Conservation (phyloP, 2,113 vertebrate species). For the Rhipidura dahli region DNA sequence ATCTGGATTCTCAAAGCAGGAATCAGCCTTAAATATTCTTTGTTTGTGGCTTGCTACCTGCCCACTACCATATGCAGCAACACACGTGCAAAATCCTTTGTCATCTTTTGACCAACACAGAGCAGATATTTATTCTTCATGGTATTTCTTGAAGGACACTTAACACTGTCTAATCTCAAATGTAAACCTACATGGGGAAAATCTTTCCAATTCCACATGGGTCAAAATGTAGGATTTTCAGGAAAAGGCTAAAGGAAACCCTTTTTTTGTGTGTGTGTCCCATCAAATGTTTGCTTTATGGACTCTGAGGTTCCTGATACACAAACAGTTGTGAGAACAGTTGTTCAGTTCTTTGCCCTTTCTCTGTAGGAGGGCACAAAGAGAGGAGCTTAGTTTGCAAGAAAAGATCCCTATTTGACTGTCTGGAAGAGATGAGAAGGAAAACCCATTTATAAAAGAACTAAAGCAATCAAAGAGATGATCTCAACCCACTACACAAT, state of each 20-base stretch:
- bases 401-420: not conserved
- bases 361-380: rapidly evolving
- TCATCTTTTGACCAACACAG: not conserved
- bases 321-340: not conserved
- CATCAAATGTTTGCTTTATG: not conserved
- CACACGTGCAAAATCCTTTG: not conserved
- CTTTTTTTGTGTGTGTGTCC: rapidly evolving
- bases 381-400: not conserved
- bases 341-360: not conserved
- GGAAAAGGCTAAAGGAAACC: not conserved
- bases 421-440: not conserved
- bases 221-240: not conserved
- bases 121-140: not conserved
- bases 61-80: not conserved
- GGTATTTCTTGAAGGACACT: not conserved
- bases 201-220: not conserved
- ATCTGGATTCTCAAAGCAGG: not conserved
- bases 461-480: not conserved
- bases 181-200: not conserved
- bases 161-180: not conserved
- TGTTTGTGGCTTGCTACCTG: not conserved
- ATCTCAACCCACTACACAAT: not conserved
- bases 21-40: not conserved
- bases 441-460: not conserved
- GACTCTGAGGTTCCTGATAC: not conserved